These are phyloP conservation scores for Drosophila paramelanica DNA, from an alignment of 2,888 invertebrate genomes.

Conservation along the genomic window DNA sequence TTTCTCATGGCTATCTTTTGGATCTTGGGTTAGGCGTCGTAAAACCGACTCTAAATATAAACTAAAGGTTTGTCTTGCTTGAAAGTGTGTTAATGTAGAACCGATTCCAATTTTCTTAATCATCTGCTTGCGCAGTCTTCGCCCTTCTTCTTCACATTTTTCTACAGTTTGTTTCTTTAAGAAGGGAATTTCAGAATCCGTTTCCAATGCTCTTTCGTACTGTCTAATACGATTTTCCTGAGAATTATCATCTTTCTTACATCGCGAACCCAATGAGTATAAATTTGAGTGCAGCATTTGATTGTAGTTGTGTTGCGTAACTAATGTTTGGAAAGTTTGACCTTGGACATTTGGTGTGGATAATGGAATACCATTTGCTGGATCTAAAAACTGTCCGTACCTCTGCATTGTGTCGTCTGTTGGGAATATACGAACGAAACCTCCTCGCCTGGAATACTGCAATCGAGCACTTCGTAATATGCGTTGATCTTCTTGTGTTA, in stretches of 20 bases:
- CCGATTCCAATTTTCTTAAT: constrained; percentile 87
- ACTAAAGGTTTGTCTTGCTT: constrained; percentile 91
- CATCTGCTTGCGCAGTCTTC: constrained; percentile 81
- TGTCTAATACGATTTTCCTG: constrained; percentile 86
- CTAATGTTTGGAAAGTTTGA: constrained; percentile 86
- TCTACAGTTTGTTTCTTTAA: constrained; percentile 81
- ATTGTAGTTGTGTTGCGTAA: constrained; percentile 90
- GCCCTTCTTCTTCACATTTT: constrained; percentile 83
- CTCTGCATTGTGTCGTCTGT: constrained; percentile 94
- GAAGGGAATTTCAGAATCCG: constrained; percentile 77
- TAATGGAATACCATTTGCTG: constrained; percentile 90
- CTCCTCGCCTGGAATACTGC: constrained; percentile 93
- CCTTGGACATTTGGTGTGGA: constrained; percentile 87
- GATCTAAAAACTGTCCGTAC: constrained; percentile 91
- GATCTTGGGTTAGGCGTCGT: constrained; percentile 87
- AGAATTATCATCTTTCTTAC: constrained; percentile 69
- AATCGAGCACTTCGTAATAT: constrained; percentile 90
- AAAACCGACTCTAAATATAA: constrained; percentile 91
- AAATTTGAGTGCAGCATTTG: constrained; percentile 91
- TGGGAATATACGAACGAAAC: constrained; percentile 96
- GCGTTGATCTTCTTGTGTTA: constrained; percentile 92
- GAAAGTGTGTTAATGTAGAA: constrained; percentile 87
- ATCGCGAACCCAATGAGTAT: constrained; percentile 86
- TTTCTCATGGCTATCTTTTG: constrained; percentile 85
- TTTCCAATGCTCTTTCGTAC: constrained; percentile 84